Conservation (phyloP, 2,888 invertebrate genomes). For the Yponomeuta plumbellus region DNA sequence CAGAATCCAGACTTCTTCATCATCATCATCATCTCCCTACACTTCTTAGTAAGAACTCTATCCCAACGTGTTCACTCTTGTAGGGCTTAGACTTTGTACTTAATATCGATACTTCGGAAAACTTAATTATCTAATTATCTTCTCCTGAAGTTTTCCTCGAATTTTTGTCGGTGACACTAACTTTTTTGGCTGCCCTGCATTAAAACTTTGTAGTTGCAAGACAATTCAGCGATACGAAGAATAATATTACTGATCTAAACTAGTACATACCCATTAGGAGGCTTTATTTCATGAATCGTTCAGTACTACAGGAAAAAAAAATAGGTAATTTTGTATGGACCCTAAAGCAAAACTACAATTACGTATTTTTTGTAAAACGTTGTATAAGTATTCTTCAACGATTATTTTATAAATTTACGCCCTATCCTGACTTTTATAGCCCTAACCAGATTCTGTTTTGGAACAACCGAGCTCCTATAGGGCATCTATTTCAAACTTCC, state of each 20-base stretch:
- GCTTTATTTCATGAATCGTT: too few relatives aligned
- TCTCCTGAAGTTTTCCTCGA: not conserved
- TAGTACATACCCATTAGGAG: too few relatives aligned
- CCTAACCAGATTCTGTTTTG: not conserved
- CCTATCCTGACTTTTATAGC: too few relatives aligned
- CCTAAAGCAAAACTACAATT: too few relatives aligned
- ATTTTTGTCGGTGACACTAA: not conserved
- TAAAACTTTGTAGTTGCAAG: not conserved
- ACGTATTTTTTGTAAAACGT: too few relatives aligned
- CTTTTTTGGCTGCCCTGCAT: not conserved
- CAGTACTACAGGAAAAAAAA: too few relatives aligned
- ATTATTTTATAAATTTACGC: too few relatives aligned
- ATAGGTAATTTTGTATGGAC: too few relatives aligned
- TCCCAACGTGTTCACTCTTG: not conserved
- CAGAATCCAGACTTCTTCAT: too few relatives aligned
- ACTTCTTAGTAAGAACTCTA: not conserved
- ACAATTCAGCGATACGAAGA: not conserved
- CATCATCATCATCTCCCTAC: not conserved
- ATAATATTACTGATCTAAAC: too few relatives aligned
- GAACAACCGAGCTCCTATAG: not conserved
- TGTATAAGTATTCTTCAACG: too few relatives aligned
- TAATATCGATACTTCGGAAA: not conserved
- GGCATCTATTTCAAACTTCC: slow-evolving; percentile 1
- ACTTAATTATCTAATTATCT: not conserved
- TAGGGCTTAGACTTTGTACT: not conserved